A percentile compares a stretch with the other conserved stretches of the same genome.
These are phyloP conservation scores for Lasioglossum lativentre DNA, from an alignment of 2,888 invertebrate genomes.

Conservation along the genomic window DNA sequence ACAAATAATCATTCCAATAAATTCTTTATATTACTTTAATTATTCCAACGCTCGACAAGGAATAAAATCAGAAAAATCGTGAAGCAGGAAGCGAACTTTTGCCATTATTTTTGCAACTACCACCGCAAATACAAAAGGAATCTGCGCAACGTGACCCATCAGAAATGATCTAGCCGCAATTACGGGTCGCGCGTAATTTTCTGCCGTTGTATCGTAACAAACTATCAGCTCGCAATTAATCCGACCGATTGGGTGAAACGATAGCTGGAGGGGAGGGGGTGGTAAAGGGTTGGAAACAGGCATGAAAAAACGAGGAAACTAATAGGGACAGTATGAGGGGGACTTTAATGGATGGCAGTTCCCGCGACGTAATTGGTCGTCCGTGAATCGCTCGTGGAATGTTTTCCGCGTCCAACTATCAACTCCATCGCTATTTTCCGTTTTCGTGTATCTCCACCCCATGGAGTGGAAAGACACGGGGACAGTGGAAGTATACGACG, in stretches of 20 bases:
- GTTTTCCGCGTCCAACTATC: constrained; percentile 57
- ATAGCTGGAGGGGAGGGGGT: background rate
- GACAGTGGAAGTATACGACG: background rate
- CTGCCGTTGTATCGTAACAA: constrained; percentile 27
- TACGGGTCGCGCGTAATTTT: background rate
- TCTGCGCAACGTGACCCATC: background rate
- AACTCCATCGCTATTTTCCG: constrained; percentile 39
- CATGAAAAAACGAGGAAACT: constrained; percentile 31
- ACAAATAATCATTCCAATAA: too few species aligned
- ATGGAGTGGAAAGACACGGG: background rate
- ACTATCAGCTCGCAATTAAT: constrained; percentile 68
- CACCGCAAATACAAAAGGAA: background rate
- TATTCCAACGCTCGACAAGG: too few species aligned
- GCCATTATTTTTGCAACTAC: too few species aligned
- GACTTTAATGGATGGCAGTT: constrained; percentile 66
- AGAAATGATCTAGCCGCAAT: background rate
- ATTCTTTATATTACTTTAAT: too few species aligned
- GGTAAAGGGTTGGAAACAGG: background rate
- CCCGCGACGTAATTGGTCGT: constrained; percentile 63
- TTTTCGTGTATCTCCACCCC: constrained; percentile 26
- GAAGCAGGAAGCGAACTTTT: background rate
- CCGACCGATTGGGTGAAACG: constrained; percentile 50
- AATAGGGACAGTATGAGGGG: constrained; percentile 55
- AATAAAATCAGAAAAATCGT: too few species aligned
- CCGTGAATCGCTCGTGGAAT: constrained; percentile 48